Percentiles rank a stretch among this genome's conserved stretches.
Conservation (phyloP, 1,140 invertebrate genomes). For the Lordiphosa collinella region DNA sequence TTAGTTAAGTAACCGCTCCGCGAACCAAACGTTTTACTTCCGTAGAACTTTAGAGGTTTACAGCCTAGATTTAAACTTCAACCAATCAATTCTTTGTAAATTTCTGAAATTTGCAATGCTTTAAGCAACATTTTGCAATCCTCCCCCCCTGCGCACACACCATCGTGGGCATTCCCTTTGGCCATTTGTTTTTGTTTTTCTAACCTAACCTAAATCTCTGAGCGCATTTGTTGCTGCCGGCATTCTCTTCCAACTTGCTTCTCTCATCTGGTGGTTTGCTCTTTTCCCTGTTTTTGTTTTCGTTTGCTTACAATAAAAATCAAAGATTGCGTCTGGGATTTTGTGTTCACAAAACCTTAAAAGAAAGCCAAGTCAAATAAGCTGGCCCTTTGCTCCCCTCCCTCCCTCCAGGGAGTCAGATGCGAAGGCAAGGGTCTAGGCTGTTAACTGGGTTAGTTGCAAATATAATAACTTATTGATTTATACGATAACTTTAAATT, state of each 20-base stretch:
- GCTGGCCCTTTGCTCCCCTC: slow-evolving; percentile 9
- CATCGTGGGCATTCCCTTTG: slow-evolving; percentile 4
- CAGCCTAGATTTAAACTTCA: no score
- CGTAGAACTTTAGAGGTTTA: no score
- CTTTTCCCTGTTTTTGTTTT: slow-evolving; percentile 18
- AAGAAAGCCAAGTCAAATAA: slow-evolving; percentile 38
- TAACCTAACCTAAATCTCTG: slow-evolving; percentile 47
- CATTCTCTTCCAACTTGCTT: slow-evolving; percentile 22
- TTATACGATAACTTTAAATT: slow-evolving; percentile 31
- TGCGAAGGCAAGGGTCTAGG: no score
- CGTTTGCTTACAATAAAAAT: slow-evolving; percentile 41
- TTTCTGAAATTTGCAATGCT: no score
- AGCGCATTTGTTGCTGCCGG: slow-evolving; percentile 50
- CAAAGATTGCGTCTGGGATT: slow-evolving; percentile 48
- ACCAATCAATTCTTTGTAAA: no score
- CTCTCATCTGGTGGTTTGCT: slow-evolving; percentile 35
- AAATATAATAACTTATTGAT: slow-evolving; percentile 42
- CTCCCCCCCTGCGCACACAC: neutral
- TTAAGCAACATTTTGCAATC: neutral
- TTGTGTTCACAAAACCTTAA: slow-evolving; percentile 41
- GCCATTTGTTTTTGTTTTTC: slow-evolving; percentile 32
- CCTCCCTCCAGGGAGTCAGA: neutral
- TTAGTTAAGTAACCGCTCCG: no score
- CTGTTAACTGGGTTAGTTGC: slow-evolving; percentile 6
- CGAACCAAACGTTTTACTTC: no score